These are phyloP conservation scores for Steatornis caripensis DNA, from an alignment of 2,113 vertebrate genomes.

Conservation along the genomic window DNA sequence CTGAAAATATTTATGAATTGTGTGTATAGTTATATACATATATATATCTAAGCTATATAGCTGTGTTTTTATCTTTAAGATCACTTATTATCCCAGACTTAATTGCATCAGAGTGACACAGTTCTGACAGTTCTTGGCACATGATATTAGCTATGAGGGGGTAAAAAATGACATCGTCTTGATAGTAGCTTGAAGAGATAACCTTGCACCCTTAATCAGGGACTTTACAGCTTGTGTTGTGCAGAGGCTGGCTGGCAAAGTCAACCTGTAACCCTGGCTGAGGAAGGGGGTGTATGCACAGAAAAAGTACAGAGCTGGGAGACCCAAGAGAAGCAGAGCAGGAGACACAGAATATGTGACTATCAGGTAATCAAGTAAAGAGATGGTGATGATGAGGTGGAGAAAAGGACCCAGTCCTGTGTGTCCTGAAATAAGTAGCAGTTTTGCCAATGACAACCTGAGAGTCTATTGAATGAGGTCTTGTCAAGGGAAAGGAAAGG, in stretches of 20 bases:
- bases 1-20: background rate
- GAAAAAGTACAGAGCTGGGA: background rate
- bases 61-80: background rate
- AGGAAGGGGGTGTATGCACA: background rate
- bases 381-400: background rate
- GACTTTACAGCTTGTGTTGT: background rate
- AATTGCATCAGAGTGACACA: background rate
- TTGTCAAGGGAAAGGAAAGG: background rate
- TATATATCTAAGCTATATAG: background rate
- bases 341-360: background rate
- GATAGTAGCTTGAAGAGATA: background rate
- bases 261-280: background rate
- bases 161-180: background rate
- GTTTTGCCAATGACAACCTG: background rate
- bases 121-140: background rate
- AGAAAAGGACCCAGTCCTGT: background rate
- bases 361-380: background rate
- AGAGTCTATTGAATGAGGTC: background rate
- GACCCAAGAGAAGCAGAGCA: background rate
- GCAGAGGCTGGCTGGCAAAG: background rate
- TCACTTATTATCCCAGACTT: background rate
- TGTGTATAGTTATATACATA: background rate
- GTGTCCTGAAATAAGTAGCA: background rate
- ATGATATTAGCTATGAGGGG: background rate
- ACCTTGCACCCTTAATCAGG: background rate